These are phyloP conservation scores for Epizoanthus rinbou DNA, from an alignment of 92 coral and sea anemone genomes.

Conservation along the genomic window DNA sequence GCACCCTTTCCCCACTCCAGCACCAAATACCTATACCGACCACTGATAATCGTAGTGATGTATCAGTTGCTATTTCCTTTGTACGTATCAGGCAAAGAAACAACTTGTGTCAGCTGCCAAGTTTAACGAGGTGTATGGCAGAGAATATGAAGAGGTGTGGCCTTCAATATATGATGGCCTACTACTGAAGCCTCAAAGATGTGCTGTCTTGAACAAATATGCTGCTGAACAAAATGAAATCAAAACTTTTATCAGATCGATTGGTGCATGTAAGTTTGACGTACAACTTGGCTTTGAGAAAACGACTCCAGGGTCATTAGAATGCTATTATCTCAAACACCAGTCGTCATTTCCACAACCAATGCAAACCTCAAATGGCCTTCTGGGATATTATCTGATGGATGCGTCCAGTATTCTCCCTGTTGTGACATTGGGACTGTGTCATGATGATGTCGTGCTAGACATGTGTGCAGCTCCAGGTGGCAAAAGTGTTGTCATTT, in stretches of 20 bases:
- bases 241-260: slow-evolving; percentile 18
- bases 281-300: not conserved
- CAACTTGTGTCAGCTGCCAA: slow-evolving; percentile 42
- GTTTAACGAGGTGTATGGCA: slow-evolving; percentile 43
- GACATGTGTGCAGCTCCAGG: slow-evolving; percentile 82
- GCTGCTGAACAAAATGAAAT: slow-evolving; percentile 40
- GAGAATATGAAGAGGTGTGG: slow-evolving; percentile 54
- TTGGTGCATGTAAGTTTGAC: slow-evolving; percentile 14
- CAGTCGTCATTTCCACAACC: slow-evolving; percentile 44
- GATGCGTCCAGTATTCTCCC: slow-evolving; percentile 71
- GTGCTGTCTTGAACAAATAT: slow-evolving; percentile 71
- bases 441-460: slow-evolving; percentile 40
- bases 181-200: slow-evolving; percentile 43
- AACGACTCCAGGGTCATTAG: not conserved
- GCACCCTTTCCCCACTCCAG: too few species aligned
- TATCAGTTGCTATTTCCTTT: not conserved
- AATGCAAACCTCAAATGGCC: slow-evolving; percentile 48
- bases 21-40: too few species aligned
- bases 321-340: slow-evolving; percentile 3
- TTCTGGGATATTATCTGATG: slow-evolving; percentile 59
- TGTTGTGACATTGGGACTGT: slow-evolving; percentile 50
- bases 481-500: slow-evolving; percentile 61
- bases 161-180: slow-evolving; percentile 49
- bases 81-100: slow-evolving; percentile 29
- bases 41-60: too few species aligned